Base-by-base conservation (phyloP, 2,888 invertebrate species). In the Kryphioiulus occultus region DNA sequence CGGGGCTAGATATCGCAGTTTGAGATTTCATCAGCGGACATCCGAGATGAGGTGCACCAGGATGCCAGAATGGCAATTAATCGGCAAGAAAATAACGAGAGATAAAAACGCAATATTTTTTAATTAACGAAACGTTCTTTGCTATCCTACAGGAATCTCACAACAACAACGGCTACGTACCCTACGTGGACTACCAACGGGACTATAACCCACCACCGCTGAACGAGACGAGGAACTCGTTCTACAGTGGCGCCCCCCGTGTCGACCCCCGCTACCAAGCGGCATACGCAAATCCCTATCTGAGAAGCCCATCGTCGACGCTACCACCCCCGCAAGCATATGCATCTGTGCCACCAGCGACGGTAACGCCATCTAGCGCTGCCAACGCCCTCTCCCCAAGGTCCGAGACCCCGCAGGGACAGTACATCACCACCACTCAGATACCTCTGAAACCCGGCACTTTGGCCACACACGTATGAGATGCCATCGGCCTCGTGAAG, bases 181-280 rank as follows among this genome's bases (percentile, higher is more conserved):
- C 96, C 0, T 97, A 97, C 92, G 96, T 96, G 85, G 97, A 97
- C 92, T 97, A 96, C 91, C 94, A 95, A 10, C 94, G 96, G 47
- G 97, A 97, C 92, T 97, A 97, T 92, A 96, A 96, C 90, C 97
- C 97, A 2, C 96, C 97, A 7, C 89, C 89, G 85, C 88, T 88
- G 78, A 89, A 89, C 26, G 87, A 85, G 39, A 91, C 93, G 4
- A 91, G 93, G 42, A 87, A 88, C 32, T 87, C 88, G 22, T 86
- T 88, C 85, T 86, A 85, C 53, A 86, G 87, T 26, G 88, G 89
- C 53, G 88, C 89, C 68, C 87, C 89, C 42, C 89, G 89, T 44
- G 95, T 97, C 42, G 97, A 97, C 92, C 96, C 97, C 0, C 93
- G 97, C 89, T 97, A 96, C 92, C 96, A 96, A 86, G 97, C 97